A percentile compares a stretch with the other conserved stretches of the same genome.
Evolutionary conservation across 2,113 vertebrate genomes (phyloP).

Genomic region (Raja brachyura): DNA sequence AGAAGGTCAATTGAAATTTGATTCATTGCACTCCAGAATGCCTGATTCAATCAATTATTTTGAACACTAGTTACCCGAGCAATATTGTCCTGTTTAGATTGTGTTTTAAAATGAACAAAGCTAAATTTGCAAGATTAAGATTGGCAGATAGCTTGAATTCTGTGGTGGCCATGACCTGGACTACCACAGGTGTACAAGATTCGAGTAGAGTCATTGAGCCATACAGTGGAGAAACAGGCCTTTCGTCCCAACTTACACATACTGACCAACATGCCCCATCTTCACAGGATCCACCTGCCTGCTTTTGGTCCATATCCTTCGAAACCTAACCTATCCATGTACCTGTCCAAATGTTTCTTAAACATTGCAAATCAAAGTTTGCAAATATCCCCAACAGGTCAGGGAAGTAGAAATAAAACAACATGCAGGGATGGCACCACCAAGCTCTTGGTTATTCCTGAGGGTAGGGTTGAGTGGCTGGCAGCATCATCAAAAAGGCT

Average conservation of each 20-base stretch:
- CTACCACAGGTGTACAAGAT: neutral
- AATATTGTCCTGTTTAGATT: neutral
- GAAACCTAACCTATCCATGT: no score
- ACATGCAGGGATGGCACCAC: neutral
- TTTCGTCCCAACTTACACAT: no score
- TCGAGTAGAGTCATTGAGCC: no score
- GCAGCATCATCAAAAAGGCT: no score
- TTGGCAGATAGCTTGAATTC: neutral
- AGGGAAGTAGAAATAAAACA: neutral
- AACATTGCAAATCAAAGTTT: neutral
- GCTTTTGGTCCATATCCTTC: no score
- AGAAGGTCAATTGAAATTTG: neutral
- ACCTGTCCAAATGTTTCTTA: no score
- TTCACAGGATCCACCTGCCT: no score
- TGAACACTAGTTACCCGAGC: neutral
- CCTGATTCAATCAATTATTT: neutral
- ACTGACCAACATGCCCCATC: no score
- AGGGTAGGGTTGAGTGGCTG: neutral
- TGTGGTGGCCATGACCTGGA: neutral
- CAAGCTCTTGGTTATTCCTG: neutral
- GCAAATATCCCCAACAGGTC: neutral
- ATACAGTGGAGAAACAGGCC: no score
- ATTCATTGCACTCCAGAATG: neutral
- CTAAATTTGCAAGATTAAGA: neutral
- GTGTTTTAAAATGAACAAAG: neutral